phyloP scores from a whole-genome alignment of 2,888 invertebrate genomes.

The Leucoptera coffeella region DNA sequence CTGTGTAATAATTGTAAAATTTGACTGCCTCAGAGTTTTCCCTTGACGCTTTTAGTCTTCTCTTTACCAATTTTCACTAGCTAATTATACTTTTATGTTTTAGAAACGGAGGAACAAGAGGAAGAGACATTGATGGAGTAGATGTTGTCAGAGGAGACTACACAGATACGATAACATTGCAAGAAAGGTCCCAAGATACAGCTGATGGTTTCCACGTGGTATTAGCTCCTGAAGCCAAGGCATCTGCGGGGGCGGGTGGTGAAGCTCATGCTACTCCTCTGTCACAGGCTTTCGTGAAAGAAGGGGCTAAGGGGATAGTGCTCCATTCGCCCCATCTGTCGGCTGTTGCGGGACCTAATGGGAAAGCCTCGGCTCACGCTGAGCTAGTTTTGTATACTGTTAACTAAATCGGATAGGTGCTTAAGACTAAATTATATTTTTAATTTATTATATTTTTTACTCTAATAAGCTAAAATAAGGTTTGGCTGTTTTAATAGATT shows the following conservation, averaged over 20 bases:
- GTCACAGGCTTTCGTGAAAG: conserved; percentile 57
- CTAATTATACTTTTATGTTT: conserved; percentile 17
- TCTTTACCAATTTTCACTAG: conserved; percentile 10
- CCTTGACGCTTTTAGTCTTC: no score
- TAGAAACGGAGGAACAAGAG: conserved; percentile 19
- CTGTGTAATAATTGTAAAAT: background rate
- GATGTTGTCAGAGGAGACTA: conserved; percentile 6
- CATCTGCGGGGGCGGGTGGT: conserved; percentile 63
- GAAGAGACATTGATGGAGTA: conserved; percentile 11
- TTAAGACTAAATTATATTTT: no score
- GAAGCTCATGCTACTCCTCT: conserved; percentile 65
- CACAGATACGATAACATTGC: no score
- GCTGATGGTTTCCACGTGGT: no score
- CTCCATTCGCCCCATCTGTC: conserved; percentile 62
- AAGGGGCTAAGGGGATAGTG: conserved; percentile 56
- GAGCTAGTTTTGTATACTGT: conserved; percentile 57
- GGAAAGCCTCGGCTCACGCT: conserved; percentile 69
- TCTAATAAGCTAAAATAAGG: no score
- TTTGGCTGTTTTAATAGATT: no score
- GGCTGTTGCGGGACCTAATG: conserved; percentile 70
- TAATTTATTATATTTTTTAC: no score
- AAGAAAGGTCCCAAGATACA: no score
- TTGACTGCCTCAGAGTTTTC: no score
- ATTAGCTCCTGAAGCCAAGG: conserved; percentile 63
- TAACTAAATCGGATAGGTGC: conserved; percentile 11